Evolutionary conservation across 2,888 invertebrate species (phyloP), one percentile per base, ranked within the genome.

Genomic region (Eristalis intricaria): DNA sequence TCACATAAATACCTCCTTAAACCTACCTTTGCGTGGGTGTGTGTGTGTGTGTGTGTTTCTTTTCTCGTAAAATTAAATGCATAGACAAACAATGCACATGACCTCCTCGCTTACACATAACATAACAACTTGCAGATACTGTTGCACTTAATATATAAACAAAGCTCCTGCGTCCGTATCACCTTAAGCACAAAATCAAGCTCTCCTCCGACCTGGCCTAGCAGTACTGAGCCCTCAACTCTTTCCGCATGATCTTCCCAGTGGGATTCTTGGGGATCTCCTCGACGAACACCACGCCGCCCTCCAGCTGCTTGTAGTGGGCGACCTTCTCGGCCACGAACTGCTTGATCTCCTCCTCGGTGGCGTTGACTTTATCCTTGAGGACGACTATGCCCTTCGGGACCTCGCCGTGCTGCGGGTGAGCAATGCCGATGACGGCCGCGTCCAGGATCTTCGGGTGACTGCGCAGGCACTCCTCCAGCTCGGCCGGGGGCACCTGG

Each of bases 401-500:
- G 11, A 95, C 94, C 92, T 98, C 97, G 5, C 97, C 98, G 43
- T 94, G 94, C 11, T 92, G 91, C 0, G 94, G 92, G 90, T 97
- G 95, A 0, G 96, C 95, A 19, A 97, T 92, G 0, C 97, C 98
- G 83, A 98, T 94, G 0, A 98, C 98, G 0, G 96, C 98, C 0
- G 96, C 97, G 90, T 98, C 98, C 13, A 94, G 92, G 0, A 99
- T 94, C 32, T 94, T 94, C 0, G 97, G 96, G 92, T 93, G 93
- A 56, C 90, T 91, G 1, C 93, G 91, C 38, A 93, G 89, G 22
- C 92, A 89, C 0, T 92, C 93, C 89, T 98, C 98, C 32, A 98
- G 92, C 92, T 98, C 98, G 0, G 98, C 98, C 23, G 98, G 98
- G 11, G 98, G 95, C 8, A 98, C 98, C 95, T 97, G 95, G 90